Evolutionary conservation across 1,140 invertebrate species (phyloP), one percentile per base, ranked within the genome.

Genomic region (Zaprionus tsacasi): DNA sequence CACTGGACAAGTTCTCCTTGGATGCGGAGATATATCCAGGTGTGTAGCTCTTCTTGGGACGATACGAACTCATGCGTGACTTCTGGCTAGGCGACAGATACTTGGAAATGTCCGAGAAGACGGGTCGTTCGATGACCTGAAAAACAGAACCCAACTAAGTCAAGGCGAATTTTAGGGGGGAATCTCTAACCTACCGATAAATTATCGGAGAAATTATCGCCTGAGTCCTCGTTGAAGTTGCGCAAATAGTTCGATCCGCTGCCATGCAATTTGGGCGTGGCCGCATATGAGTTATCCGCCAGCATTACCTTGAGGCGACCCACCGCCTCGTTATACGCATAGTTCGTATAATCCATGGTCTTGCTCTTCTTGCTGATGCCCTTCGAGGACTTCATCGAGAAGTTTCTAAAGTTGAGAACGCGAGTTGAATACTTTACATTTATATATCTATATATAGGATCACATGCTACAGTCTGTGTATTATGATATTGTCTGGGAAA

Each of bases 301-400:
- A 97, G 91, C 72, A 97, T 94, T 90, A 96, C 95, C 89, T 96
- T 95, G 10, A 97, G 88, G 64, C 96, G 95, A 0, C 95, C 95
- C 1, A 97, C 96, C 3, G 96, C 96, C 92, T 97, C 96, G 76
- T 96, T 95, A 80, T 97, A 97, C 3, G 96, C 96, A 61, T 95
- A 93, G 81, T 97, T 96, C 0, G 96, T 96, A 80, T 97, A 97
- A 93, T 97, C 96, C 43, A 95, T 95, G 25, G 94, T 93, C 81
- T 94, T 95, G 78, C 87, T 92, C 82, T 94, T 94, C 86, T 92
- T 93, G 54, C 71, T 78, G 57, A 91, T 83, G 48, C 76, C 85
- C 70, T 88, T 92, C 45, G 85, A 79, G 70, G 82, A 85, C 78
- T 89, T 92, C 88, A 92, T 92, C 35, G 89, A 79, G 69, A 87